A percentile compares a stretch with the other conserved stretches of the same genome.
Evolutionary conservation across 2,797 vertebrate genomes (phyloP).

Genomic region (Anomalospiza imberbis): DNA sequence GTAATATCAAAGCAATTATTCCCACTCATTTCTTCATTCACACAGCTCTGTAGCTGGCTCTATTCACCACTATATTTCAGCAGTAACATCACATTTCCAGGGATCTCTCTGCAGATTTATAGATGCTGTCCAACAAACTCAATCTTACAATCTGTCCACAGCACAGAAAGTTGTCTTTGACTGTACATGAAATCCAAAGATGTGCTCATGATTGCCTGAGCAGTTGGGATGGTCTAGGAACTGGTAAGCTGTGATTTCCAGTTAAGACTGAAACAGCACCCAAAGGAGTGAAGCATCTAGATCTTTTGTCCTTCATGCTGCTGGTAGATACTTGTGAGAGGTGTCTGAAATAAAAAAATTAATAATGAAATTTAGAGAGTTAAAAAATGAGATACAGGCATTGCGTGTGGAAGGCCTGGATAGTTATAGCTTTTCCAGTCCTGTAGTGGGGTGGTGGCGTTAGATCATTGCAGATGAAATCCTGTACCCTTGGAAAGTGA

Average conservation of each 20-base stretch:
- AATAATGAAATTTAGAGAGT: neutral
- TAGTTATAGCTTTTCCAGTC: neutral
- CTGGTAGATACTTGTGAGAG: neutral
- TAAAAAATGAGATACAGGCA: neutral
- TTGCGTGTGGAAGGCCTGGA: neutral
- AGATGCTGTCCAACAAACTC: neutral
- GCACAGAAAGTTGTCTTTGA: neutral
- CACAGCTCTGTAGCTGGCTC: neutral
- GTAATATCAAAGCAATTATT: neutral
- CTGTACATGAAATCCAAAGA: neutral
- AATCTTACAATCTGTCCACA: neutral
- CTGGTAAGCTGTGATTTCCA: neutral
- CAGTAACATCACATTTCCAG: neutral
- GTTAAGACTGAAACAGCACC: neutral
- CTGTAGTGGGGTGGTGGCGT: neutral
- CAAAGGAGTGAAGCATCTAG: neutral
- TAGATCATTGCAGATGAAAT: neutral
- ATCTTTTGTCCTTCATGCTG: neutral
- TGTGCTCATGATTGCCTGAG: neutral
- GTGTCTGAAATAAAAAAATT: neutral
- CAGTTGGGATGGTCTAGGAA: fast-evolving
- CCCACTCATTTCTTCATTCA: neutral
- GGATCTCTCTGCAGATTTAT: neutral
- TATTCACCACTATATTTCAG: neutral
- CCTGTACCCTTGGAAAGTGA: neutral